Evolutionary conservation across 2,888 invertebrate genomes (phyloP).

Genomic region (Hecatera dysodea): DNA sequence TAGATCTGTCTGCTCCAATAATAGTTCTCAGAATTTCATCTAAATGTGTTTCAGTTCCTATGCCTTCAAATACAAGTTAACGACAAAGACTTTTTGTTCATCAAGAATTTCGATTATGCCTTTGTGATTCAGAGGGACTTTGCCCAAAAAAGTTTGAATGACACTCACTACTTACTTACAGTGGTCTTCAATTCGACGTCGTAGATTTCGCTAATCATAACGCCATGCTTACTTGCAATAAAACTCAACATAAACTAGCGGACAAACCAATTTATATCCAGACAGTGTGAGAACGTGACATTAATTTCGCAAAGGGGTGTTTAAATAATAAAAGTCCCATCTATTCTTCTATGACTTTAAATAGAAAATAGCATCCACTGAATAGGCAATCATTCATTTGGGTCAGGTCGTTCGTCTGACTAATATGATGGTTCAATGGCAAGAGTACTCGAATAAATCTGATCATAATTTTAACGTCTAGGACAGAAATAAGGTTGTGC

Average conservation of each 20-base stretch:
- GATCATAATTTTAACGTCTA: constrained; percentile 28
- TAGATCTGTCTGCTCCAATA: constrained; percentile 11
- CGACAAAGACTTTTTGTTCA: background rate
- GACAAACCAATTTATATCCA: constrained; percentile 51
- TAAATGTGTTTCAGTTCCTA: background rate
- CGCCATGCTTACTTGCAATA: constrained; percentile 24
- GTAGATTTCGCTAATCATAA: background rate
- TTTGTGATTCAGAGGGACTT: background rate
- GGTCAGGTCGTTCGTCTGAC: constrained; percentile 55
- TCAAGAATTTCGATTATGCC: background rate
- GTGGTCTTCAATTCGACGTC: background rate
- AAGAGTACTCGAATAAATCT: constrained; percentile 44
- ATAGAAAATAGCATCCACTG: constrained; percentile 66
- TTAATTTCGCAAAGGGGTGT: constrained; percentile 68
- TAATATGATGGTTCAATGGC: constrained; percentile 18
- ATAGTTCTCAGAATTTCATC: constrained; percentile 7
- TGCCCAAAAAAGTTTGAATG: background rate
- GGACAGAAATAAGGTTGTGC: background rate
- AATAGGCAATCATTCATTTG: constrained; percentile 68
- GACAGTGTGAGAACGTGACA: constrained; percentile 58
- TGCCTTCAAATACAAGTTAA: constrained; percentile 2
- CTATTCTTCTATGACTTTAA: constrained; percentile 61
- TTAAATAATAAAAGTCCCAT: constrained; percentile 67
- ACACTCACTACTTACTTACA: background rate
- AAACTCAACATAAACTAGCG: constrained; percentile 41